Evolutionary conservation across 2,888 invertebrate genomes (phyloP).

Genomic region (Limnephilus lunatus): DNA sequence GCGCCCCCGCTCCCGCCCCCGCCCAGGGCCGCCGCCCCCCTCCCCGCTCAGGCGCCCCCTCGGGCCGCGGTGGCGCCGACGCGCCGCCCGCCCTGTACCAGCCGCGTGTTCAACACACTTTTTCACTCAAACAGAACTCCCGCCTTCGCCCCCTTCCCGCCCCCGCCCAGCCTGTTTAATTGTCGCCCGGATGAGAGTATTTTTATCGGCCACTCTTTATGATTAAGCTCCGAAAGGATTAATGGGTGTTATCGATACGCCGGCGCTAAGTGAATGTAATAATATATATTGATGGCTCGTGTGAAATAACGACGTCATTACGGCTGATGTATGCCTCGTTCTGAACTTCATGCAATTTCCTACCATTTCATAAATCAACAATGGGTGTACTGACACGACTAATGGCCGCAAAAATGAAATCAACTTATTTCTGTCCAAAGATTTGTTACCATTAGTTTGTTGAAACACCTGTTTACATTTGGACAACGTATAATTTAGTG

Average conservation of each 20-base stretch:
- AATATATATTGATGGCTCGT: slow-evolving; percentile 34
- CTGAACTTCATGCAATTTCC: slow-evolving; percentile 26
- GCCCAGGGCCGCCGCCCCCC: slow-evolving; percentile 72
- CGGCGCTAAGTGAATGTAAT: slow-evolving; percentile 43
- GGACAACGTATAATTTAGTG: background rate
- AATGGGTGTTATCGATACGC: slow-evolving; percentile 41
- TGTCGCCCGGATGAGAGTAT: slow-evolving; percentile 36
- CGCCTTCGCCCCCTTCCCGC: background rate
- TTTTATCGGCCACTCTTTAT: slow-evolving; percentile 46
- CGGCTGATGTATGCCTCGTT: slow-evolving; percentile 32
- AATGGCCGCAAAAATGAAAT: slow-evolving; percentile 7
- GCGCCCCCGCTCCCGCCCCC: slow-evolving; percentile 39
- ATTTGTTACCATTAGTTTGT: background rate
- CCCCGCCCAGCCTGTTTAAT: slow-evolving; percentile 18
- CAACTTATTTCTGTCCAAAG: background rate
- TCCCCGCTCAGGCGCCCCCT: slow-evolving; percentile 71
- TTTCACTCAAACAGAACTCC: slow-evolving; percentile 17
- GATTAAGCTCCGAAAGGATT: slow-evolving; percentile 36
- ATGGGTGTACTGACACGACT: background rate
- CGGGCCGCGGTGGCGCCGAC: slow-evolving; percentile 65
- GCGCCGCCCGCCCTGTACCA: slow-evolving; percentile 11
- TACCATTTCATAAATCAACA: slow-evolving; percentile 30
- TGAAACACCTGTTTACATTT: background rate
- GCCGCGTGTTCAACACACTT: background rate
- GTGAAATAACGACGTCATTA: slow-evolving; percentile 35